phyloP scores from a whole-genome alignment of 2,888 invertebrate genomes.

The Sphaerophoria taeniata region DNA sequence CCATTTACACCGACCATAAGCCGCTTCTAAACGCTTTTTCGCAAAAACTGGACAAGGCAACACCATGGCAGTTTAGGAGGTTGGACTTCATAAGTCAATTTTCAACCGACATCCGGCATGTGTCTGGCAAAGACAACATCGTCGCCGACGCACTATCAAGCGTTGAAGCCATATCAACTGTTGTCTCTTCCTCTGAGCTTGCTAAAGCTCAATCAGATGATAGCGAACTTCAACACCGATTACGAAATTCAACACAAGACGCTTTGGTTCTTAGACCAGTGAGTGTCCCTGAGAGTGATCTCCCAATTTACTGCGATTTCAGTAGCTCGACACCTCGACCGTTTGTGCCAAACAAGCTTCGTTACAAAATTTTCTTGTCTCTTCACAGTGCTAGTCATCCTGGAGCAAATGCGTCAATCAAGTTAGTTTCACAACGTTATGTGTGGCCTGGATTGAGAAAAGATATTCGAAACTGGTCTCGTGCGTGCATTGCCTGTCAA shows the following conservation, averaged over 20 bases:
- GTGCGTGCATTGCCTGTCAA: slow-evolving; percentile 10
- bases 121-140: slow-evolving; percentile 15
- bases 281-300: neutral
- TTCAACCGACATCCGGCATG: slow-evolving; percentile 6
- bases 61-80: slow-evolving; percentile 10
- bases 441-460: slow-evolving; percentile 12
- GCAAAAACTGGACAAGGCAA: slow-evolving; percentile 9
- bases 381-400: slow-evolving; percentile 17
- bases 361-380: neutral
- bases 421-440: slow-evolving; percentile 21
- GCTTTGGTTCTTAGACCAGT: neutral
- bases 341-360: neutral
- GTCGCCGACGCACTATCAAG: slow-evolving; percentile 7
- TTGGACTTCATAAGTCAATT: slow-evolving; percentile 3
- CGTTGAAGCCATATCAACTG: neutral
- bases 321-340: neutral
- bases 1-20: slow-evolving; percentile 14
- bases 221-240: neutral
- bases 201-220: neutral
- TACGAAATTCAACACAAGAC: neutral
- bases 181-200: neutral
- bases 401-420: slow-evolving; percentile 17
- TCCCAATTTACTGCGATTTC: neutral
- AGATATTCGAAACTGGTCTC: neutral
- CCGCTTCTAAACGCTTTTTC: neutral